Evolutionary conservation across 2,888 invertebrate species (phyloP), one percentile per base, ranked within the genome.

Genomic region (Cantharis rustica): DNA sequence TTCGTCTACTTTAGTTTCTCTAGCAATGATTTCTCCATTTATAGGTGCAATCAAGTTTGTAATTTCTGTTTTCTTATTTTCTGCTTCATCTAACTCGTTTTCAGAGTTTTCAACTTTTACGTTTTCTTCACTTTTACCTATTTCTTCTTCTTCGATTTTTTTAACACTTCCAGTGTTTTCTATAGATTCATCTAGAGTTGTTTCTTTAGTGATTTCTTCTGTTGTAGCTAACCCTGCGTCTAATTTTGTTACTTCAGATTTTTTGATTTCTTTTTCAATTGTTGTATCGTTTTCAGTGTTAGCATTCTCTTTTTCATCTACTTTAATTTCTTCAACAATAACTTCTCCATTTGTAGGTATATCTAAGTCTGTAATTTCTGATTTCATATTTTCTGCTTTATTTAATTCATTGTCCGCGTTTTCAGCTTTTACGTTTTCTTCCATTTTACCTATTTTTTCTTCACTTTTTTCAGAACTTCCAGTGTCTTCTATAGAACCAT

Each of bases 51-150:
- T 16, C 1, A 10, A n/a, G 9, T 15, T 68, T n/a, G n/a, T n/a
- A n/a, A n/a, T n/a, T 68, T n/a, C 47, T 61, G 64, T 23, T 10
- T 10, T 9, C 11, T 11, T 9, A 68, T 20, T 68, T 10, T 23
- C 20, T 17, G 15, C 20, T 27, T 62, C 27, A 7, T 76, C 71
- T 61, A 80, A 71, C 64, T 72, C 69, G 16, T n/a, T n/a, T n/a
- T n/a, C n/a, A n/a, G n/a, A n/a, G n/a, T n/a, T n/a, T n/a, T n/a
- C n/a, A n/a, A n/a, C n/a, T n/a, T 20, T 4, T 20, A 20, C 4
- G 4, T 20, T 20, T 20, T 20, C 20, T 20, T 20, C 20, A 16
- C 0, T 69, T 2, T 15, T n/a, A 16, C n/a, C 10, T 10, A 16
- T 20, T 47, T 17, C 16, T n/a, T 61, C 20, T n/a, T 20, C 13